Percentiles rank a stretch among this genome's conserved stretches.
These are phyloP conservation scores for Engraulis encrasicolus DNA, from an alignment of 2,113 vertebrate species.

Conservation along the genomic window DNA sequence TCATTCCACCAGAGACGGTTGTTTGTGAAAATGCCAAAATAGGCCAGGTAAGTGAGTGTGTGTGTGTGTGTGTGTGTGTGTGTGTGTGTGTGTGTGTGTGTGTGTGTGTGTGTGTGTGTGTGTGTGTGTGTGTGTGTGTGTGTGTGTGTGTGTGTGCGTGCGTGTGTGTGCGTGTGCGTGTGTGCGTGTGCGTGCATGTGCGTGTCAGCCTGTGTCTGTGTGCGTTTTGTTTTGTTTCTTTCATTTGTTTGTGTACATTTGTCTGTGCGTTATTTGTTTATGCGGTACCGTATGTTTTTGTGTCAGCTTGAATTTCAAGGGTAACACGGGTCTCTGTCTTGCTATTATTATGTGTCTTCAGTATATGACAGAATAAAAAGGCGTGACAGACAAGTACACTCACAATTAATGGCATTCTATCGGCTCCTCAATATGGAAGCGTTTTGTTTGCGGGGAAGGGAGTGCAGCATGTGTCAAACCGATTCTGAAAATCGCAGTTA, in stretches of 20 bases:
- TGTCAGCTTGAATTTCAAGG: too few species aligned
- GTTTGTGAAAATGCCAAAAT: slow-evolving; percentile 90
- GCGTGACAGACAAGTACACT: neutral
- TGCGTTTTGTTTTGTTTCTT: too few species aligned
- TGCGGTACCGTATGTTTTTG: too few species aligned
- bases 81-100: slow-evolving; percentile 6
- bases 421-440: neutral
- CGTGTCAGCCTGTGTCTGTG: too few species aligned
- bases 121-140: too few species aligned
- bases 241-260: too few species aligned
- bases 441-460: neutral
- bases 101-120: neutral
- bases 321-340: too few species aligned
- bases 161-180: neutral
- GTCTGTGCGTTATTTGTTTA: too few species aligned
- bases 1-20: slow-evolving; percentile 81
- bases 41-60: slow-evolving; percentile 81
- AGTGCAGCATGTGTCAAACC: neutral
- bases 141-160: neutral
- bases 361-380: neutral
- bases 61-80: slow-evolving; percentile 31
- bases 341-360: neutral
- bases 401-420: neutral
- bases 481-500: neutral
- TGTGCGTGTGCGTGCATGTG: too few species aligned